Conservation (phyloP, 2,888 invertebrate genomes). For the Idaea biselata region DNA sequence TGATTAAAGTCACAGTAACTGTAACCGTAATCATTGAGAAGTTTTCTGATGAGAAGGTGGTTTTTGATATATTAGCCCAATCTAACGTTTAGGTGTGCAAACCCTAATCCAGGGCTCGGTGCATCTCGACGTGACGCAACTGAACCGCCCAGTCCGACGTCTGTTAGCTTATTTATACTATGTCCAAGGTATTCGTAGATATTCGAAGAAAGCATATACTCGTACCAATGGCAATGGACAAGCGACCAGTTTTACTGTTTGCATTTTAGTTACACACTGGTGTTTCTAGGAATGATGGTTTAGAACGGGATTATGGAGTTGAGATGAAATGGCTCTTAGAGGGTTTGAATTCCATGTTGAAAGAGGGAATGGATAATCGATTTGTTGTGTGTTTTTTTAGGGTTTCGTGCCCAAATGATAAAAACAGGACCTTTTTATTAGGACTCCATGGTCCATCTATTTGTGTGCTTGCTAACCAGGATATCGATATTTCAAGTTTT, state of each 20-base stretch:
- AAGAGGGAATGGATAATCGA: not conserved
- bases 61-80: too few relatives aligned
- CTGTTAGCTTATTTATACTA: slow-evolving; percentile 18
- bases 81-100: slow-evolving; percentile 9
- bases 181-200: slow-evolving; percentile 10
- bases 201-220: slow-evolving; percentile 12
- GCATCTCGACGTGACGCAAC: slow-evolving; percentile 18
- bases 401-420: too few relatives aligned
- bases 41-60: too few relatives aligned
- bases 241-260: not conserved
- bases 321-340: not conserved
- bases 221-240: not conserved
- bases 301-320: not conserved
- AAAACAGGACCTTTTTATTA: too few relatives aligned
- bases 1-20: too few relatives aligned
- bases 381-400: not conserved
- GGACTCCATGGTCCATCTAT: too few relatives aligned
- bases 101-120: slow-evolving; percentile 12
- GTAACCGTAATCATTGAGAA: too few relatives aligned
- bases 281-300: not conserved
- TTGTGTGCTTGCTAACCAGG: too few relatives aligned
- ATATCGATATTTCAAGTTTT: too few relatives aligned
- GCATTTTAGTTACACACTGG: not conserved
- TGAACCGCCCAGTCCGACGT: slow-evolving; percentile 16
- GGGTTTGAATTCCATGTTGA: not conserved